Percentiles rank a stretch among this genome's conserved stretches.
phyloP scores from a whole-genome alignment of 2,797 vertebrate genomes.

The Leptoclinus maculatus region DNA sequence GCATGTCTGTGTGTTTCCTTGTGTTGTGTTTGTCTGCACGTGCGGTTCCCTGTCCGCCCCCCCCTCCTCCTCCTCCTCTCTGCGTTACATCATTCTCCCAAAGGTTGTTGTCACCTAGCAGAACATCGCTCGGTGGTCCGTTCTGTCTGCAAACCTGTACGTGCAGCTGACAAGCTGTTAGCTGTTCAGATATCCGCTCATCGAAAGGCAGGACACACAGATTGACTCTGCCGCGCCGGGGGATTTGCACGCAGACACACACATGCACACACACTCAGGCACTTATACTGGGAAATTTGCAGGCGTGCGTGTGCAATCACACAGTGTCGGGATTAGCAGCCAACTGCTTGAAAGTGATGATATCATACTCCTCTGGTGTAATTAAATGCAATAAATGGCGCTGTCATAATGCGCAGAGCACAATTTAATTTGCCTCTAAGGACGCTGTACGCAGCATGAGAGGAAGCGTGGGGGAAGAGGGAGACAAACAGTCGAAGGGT shows the following conservation, averaged over 20 bases:
- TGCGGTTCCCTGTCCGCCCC: not conserved
- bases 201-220: slow-evolving; percentile 51
- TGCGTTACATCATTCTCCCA: slow-evolving; percentile 55
- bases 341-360: slow-evolving; percentile 20
- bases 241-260: slow-evolving; percentile 6
- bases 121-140: slow-evolving; percentile 43
- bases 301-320: not conserved
- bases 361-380: slow-evolving; percentile 38
- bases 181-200: slow-evolving; percentile 46
- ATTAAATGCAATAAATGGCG: slow-evolving; percentile 41
- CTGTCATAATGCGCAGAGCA: slow-evolving; percentile 6
- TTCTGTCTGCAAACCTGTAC: slow-evolving; percentile 50
- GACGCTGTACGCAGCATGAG: slow-evolving; percentile 8
- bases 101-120: slow-evolving; percentile 62
- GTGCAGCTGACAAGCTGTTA: slow-evolving; percentile 58
- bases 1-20: not conserved
- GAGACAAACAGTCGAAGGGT: slow-evolving; percentile 19
- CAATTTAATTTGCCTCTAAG: slow-evolving; percentile 42
- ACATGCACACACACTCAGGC: slow-evolving; percentile 14
- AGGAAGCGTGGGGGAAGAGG: not conserved
- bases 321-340: not conserved
- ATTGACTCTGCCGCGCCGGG: slow-evolving; percentile 17
- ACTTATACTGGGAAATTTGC: slow-evolving; percentile 13
- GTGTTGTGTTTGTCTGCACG: slow-evolving; percentile 2
- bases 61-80: not conserved